These are phyloP conservation scores for Serranus cabrilla DNA, from an alignment of 2,797 vertebrate species.

Conservation along the genomic window DNA sequence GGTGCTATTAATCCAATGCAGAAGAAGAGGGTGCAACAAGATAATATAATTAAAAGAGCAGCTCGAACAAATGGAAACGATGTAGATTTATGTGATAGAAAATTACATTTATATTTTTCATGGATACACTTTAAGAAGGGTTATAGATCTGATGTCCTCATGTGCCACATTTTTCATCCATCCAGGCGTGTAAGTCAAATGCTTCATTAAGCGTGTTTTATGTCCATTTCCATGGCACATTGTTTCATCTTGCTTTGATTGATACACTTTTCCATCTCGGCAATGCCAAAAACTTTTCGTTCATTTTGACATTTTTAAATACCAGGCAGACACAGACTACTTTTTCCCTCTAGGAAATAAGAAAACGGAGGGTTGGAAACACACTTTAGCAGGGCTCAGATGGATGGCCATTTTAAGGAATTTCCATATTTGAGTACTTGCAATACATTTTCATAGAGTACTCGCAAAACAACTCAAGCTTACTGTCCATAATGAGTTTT, in stretches of 20 bases:
- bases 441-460: too few relatives aligned
- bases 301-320: background rate
- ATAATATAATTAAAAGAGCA: background rate
- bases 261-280: background rate
- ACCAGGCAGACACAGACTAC: background rate
- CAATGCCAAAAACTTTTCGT: background rate
- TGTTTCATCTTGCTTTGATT: background rate
- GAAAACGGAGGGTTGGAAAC: background rate
- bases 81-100: background rate
- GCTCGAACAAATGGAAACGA: background rate
- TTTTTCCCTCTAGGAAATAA: background rate
- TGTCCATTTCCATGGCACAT: background rate
- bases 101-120: background rate
- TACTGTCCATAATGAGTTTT: too few relatives aligned
- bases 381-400: background rate
- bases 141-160: background rate
- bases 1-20: background rate
- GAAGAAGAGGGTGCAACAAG: background rate
- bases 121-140: too few relatives aligned
- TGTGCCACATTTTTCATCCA: background rate
- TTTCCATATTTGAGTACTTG: too few relatives aligned
- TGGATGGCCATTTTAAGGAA: too few relatives aligned
- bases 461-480: too few relatives aligned
- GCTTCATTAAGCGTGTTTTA: background rate
- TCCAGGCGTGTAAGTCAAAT: background rate